Evolutionary conservation across 2,888 invertebrate genomes (phyloP).

Genomic region (Drosophila sordidapex): DNA sequence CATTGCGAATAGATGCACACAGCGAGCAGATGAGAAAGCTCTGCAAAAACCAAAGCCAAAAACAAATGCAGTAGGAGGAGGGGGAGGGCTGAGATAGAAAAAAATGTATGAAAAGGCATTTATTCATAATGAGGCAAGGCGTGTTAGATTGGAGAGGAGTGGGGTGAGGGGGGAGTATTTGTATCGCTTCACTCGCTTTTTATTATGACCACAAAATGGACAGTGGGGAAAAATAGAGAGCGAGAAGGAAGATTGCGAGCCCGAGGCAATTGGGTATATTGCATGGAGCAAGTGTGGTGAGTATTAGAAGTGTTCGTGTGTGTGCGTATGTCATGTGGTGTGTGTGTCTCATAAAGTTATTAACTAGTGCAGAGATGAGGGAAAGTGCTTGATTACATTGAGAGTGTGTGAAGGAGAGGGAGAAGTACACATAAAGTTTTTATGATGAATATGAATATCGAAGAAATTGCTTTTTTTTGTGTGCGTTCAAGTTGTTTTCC

Average conservation of each 20-base stretch:
- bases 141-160: slow-evolving; percentile 55
- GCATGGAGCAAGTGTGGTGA: slow-evolving; percentile 22
- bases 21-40: slow-evolving; percentile 40
- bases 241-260: slow-evolving; percentile 30
- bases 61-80: neutral
- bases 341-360: slow-evolving; percentile 68
- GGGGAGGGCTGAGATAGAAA: slow-evolving; percentile 36
- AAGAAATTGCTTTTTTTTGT: slow-evolving; percentile 16
- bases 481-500: slow-evolving; percentile 2
- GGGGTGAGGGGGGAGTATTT: slow-evolving; percentile 39
- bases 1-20: slow-evolving; percentile 42
- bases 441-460: slow-evolving; percentile 34
- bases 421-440: slow-evolving; percentile 25
- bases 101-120: slow-evolving; percentile 78
- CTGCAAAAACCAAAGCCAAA: slow-evolving; percentile 22
- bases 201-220: slow-evolving; percentile 47
- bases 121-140: slow-evolving; percentile 74
- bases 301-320: slow-evolving; percentile 2
- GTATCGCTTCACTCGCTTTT: slow-evolving; percentile 57
- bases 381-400: slow-evolving; percentile 38
- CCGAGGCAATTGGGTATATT: slow-evolving; percentile 50
- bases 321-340: slow-evolving; percentile 1
- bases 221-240: neutral
- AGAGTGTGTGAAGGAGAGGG: neutral
- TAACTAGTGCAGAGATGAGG: slow-evolving; percentile 52